Percentiles rank a stretch among this genome's conserved stretches.
These are phyloP conservation scores for Craseonycteris thonglongyai DNA, from an alignment of 2,113 vertebrate species.

Conservation along the genomic window DNA sequence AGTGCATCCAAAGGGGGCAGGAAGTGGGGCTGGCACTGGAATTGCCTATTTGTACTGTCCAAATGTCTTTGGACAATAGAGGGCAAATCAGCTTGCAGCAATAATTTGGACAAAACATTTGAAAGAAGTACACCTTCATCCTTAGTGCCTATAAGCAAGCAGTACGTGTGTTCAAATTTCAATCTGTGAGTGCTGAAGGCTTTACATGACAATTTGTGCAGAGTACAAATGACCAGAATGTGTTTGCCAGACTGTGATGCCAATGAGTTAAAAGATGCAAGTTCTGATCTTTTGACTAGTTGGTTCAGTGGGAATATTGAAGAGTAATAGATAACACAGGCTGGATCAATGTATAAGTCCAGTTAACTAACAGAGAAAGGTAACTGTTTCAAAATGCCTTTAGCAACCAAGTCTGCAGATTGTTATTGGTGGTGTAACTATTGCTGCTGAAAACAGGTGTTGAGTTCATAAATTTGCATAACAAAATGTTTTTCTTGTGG, in stretches of 20 bases:
- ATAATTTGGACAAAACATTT: background rate
- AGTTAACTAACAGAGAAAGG: conserved; percentile 31
- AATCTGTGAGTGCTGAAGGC: conserved; percentile 44
- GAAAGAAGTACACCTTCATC: background rate
- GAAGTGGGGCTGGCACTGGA: background rate
- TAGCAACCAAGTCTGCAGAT: conserved; percentile 64
- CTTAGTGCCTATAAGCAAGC: background rate
- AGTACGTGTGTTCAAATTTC: conserved; percentile 13
- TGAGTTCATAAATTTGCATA: conserved; percentile 56
- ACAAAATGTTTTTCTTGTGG: conserved; percentile 58
- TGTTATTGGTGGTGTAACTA: conserved; percentile 58
- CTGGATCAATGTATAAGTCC: background rate
- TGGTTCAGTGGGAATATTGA: background rate
- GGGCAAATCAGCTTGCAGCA: background rate
- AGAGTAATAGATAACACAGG: conserved; percentile 14
- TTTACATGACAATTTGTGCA: conserved; percentile 13
- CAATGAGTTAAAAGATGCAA: conserved; percentile 42
- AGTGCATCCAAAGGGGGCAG: background rate
- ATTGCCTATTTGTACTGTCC: background rate
- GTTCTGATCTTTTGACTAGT: conserved; percentile 42
- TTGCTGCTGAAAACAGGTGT: conserved; percentile 62
- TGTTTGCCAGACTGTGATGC: conserved; percentile 34
- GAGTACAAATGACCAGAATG: conserved; percentile 32
- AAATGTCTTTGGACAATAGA: background rate
- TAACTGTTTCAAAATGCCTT: conserved; percentile 57